Evolutionary conservation across 2,888 invertebrate genomes (phyloP).

Genomic region (Drosophila nigritarsus): DNA sequence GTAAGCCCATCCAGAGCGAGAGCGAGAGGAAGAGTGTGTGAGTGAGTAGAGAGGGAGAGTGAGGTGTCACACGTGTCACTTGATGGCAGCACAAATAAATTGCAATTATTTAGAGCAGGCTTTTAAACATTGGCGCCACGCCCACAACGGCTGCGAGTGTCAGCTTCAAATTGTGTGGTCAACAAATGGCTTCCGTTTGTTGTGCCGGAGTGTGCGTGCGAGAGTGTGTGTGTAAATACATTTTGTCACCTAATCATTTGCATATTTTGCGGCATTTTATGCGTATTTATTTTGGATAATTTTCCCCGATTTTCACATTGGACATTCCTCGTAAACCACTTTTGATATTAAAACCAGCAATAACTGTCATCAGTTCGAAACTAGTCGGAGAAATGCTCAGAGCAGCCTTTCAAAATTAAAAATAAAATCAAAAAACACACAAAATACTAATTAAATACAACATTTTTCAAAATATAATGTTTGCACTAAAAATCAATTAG

Average conservation of each 20-base stretch:
- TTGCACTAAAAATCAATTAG: too few species aligned
- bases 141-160: slow-evolving; percentile 19
- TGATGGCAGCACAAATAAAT: slow-evolving; percentile 69
- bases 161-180: slow-evolving; percentile 63
- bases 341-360: background rate
- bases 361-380: background rate
- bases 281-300: slow-evolving; percentile 19
- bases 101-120: slow-evolving; percentile 74
- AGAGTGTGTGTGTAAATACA: slow-evolving; percentile 4
- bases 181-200: slow-evolving; percentile 46
- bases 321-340: background rate
- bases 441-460: background rate
- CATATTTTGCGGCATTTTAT: slow-evolving; percentile 48
- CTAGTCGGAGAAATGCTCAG: background rate
- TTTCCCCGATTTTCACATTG: background rate
- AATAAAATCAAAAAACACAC: too few species aligned
- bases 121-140: slow-evolving; percentile 46
- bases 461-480: background rate
- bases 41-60: background rate
- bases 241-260: slow-evolving; percentile 72
- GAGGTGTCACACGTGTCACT: slow-evolving; percentile 36
- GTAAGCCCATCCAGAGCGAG: background rate
- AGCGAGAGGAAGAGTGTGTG: background rate
- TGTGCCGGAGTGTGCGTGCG: slow-evolving; percentile 14
- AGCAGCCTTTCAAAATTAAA: too few species aligned